Evolutionary conservation across 2,797 vertebrate genomes (phyloP), one percentile per base, ranked within the genome.

Genomic region (Alectoris magna): DNA sequence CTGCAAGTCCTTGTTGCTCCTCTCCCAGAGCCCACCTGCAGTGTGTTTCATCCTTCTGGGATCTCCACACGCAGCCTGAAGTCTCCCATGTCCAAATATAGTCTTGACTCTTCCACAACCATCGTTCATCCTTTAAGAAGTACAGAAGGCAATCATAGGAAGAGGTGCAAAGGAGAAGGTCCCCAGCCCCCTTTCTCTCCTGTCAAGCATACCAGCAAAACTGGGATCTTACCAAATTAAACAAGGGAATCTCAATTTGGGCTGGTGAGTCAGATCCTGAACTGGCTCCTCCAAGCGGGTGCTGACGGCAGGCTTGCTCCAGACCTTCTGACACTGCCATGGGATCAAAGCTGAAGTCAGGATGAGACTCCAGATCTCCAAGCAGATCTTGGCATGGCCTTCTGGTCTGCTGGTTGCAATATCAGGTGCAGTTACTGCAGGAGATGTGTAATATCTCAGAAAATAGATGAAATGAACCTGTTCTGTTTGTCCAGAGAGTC

Each of bases 401-500:
- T 39, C 34, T 82, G 26, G 3, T 34, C 16, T 62, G 24, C 34
- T 58, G 73, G n/a, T 15, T 79, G 36, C 0, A 3, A 48, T n/a
- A 51, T 6, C 0, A 0, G n/a, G 23, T 12, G 16, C 4, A 4
- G 26, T 64, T 82, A 2, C 39, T 41, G 5, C 10, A 48, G 72
- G 31, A 81, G 41, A 23, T 51, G 31, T 16, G 91, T 59, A 81
- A 5, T 8, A 4, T 29, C 36, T 9, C 38, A 84, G 34, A 8
- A 74, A 31, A 53, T 10, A 34, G 60, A 59, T 38, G 55, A 39
- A 74, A 78, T 17, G 13, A 86, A 64, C 16, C 26, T 43, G 34
- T 18, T 53, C 14, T 59, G 22, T n/a, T 29, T 72, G 64, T 17
- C 16, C 1, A 9, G 38, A 71, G 38, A 36, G 31, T 27, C n/a